phyloP scores from a whole-genome alignment of 1,140 invertebrate genomes.

The Brachionus sp. region DNA sequence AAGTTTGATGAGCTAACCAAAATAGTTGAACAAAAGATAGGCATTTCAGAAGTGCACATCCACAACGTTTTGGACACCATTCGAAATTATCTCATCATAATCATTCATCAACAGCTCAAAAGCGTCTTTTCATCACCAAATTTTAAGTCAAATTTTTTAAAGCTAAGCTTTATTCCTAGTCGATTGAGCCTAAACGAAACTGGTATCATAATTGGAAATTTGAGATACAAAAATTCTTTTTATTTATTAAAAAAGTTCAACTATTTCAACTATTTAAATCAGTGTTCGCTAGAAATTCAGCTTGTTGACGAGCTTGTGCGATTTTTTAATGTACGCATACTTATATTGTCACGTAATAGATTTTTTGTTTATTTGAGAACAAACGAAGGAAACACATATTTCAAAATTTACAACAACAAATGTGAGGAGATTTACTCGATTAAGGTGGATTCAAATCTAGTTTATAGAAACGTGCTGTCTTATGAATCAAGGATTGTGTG shows the following conservation, averaged over 20 bases:
- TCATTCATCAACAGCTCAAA: neutral
- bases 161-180: neutral
- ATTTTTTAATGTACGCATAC: neutral
- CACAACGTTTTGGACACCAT: neutral
- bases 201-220: neutral
- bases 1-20: neutral
- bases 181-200: neutral
- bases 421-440: neutral
- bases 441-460: neutral
- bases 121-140: neutral
- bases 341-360: neutral
- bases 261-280: constrained; percentile 33
- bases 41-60: neutral
- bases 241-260: constrained; percentile 22
- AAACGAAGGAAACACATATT: neutral
- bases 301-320: neutral
- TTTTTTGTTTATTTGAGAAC: constrained; percentile 2
- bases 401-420: constrained; percentile 29
- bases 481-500: neutral
- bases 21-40: neutral
- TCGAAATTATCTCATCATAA: neutral
- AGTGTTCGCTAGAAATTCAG: neutral
- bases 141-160: neutral
- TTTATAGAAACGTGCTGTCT: constrained; percentile 30
- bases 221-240: constrained; percentile 6